Conservation (phyloP, 1,140 invertebrate genomes). For the Hypsibius dujardini region DNA sequence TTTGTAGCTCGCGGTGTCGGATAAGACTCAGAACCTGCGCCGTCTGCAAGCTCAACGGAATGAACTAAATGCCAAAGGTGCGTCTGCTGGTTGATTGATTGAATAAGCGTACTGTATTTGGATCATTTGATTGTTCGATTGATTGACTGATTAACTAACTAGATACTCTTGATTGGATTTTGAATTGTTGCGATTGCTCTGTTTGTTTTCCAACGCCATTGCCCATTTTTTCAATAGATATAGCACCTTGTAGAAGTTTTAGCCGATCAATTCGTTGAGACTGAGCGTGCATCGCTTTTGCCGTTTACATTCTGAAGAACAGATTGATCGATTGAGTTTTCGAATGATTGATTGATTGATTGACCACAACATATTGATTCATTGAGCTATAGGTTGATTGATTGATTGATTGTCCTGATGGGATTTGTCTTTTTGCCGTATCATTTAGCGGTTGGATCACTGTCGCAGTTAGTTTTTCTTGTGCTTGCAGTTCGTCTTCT, state of each 20-base stretch:
- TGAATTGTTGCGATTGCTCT: neutral
- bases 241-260: too few relatives aligned
- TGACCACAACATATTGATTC: too few relatives aligned
- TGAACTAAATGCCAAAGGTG: conserved; percentile 97
- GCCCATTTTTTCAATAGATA: too few relatives aligned
- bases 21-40: conserved; percentile 91
- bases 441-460: neutral
- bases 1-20: conserved; percentile 61
- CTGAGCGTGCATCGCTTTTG: too few relatives aligned
- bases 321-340: too few relatives aligned
- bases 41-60: conserved; percentile 95
- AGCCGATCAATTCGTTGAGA: too few relatives aligned
- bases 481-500: conserved; percentile 66
- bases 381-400: too few relatives aligned
- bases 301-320: too few relatives aligned
- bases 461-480: conserved; percentile 21
- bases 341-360: too few relatives aligned
- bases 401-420: conserved; percentile 2
- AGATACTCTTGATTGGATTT: neutral
- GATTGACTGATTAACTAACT: neutral
- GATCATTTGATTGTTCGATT: neutral
- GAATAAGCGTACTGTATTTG: neutral
- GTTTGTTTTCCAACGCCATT: neutral
- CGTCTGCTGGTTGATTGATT: conserved; percentile 3
- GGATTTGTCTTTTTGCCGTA: neutral